Percentiles rank a stretch among this genome's conserved stretches.
Conservation (phyloP, 2,888 invertebrate species). For the Archaeoteleia sp. region DNA sequence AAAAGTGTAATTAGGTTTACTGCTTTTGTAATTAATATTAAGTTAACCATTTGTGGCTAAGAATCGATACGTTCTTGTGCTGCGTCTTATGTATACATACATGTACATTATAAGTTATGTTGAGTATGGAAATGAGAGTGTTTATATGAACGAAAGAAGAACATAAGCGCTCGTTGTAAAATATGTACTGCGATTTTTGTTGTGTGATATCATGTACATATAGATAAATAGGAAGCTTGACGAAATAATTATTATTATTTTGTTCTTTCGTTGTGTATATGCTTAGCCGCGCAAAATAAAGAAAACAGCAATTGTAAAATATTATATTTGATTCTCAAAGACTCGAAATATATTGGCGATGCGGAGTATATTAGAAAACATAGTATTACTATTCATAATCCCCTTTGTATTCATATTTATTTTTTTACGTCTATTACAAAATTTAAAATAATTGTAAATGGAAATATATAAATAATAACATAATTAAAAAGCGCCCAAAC, state of each 20-base stretch:
- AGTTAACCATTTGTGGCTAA: constrained; percentile 26
- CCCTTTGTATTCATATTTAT: constrained; percentile 19
- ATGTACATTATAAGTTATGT: constrained; percentile 38
- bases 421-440: neutral
- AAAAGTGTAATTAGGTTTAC: too few relatives aligned
- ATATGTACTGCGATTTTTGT: constrained; percentile 65
- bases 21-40: neutral
- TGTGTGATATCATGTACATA: constrained; percentile 73
- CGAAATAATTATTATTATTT: constrained; percentile 65
- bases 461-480: too few relatives aligned
- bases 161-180: constrained; percentile 61
- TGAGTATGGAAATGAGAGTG: constrained; percentile 6
- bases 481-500: too few relatives aligned
- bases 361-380: constrained; percentile 56
- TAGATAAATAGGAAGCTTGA: constrained; percentile 47
- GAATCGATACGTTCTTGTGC: constrained; percentile 38
- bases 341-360: constrained; percentile 69
- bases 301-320: constrained; percentile 62
- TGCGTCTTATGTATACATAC: constrained; percentile 32
- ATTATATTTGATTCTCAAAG: constrained; percentile 70
- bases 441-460: too few relatives aligned
- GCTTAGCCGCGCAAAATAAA: constrained; percentile 58
- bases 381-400: too few relatives aligned
- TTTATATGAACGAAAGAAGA: constrained; percentile 14
- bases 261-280: constrained; percentile 65